These are phyloP conservation scores for Chironomus striatipennis DNA, from an alignment of 1,140 invertebrate genomes.

Conservation along the genomic window DNA sequence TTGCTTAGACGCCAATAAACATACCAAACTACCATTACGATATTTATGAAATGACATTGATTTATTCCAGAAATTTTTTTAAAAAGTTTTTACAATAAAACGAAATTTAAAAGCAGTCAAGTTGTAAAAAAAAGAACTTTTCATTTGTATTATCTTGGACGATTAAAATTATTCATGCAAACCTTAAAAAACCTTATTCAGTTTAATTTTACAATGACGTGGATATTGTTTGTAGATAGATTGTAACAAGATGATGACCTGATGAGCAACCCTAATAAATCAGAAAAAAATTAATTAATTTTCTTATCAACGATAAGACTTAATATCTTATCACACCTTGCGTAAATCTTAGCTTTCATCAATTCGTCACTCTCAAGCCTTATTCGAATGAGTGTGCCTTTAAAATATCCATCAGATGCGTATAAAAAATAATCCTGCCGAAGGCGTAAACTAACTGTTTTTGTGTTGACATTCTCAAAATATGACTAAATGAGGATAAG, in stretches of 20 bases:
- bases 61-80: too few species aligned
- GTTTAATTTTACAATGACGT: neutral
- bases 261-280: neutral
- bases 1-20: too few species aligned
- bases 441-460: neutral
- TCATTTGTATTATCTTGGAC: too few species aligned
- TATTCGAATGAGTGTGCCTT: neutral
- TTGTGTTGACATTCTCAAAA: too few species aligned
- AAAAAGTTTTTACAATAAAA: too few species aligned
- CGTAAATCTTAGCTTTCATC: neutral
- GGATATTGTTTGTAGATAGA: neutral
- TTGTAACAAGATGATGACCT: neutral
- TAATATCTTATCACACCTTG: neutral
- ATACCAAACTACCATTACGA: too few species aligned
- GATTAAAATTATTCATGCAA: neutral
- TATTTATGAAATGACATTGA: too few species aligned
- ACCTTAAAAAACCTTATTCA: neutral
- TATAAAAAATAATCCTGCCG: neutral
- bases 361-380: neutral
- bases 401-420: neutral
- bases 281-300: neutral
- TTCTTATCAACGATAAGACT: neutral
- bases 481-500: neutral
- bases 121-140: too few species aligned
- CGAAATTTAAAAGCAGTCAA: too few species aligned